Conservation (phyloP, 2,888 invertebrate genomes). For the Campopleginae sp. region DNA sequence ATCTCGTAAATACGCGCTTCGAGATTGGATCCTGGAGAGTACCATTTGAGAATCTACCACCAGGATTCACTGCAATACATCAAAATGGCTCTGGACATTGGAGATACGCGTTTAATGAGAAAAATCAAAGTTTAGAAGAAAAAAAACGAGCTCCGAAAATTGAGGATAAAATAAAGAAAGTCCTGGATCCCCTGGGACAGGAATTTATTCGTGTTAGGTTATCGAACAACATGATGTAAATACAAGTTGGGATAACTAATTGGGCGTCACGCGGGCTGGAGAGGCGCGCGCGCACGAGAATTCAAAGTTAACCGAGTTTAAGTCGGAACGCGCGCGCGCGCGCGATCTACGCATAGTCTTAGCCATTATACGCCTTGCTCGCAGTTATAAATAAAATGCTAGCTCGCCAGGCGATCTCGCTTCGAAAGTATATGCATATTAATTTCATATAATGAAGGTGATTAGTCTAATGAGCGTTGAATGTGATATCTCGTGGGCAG, state of each 20-base stretch:
- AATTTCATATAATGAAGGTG: slow-evolving; percentile 81
- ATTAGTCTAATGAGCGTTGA: slow-evolving; percentile 80
- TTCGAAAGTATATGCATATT: slow-evolving; percentile 80
- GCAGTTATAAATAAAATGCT: slow-evolving; percentile 69
- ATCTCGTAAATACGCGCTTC: slow-evolving; percentile 6
- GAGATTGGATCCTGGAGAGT: not conserved
- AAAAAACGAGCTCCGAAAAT: not conserved
- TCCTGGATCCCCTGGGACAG: not conserved
- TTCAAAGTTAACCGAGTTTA: slow-evolving; percentile 33
- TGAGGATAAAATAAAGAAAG: not conserved
- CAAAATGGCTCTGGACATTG: not conserved
- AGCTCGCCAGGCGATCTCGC: slow-evolving; percentile 71
- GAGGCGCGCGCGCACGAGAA: not conserved
- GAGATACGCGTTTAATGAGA: not conserved
- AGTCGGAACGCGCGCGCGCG: slow-evolving; percentile 10
- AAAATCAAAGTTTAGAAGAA: not conserved
- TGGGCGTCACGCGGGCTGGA: slow-evolving; percentile 76
- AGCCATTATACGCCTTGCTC: slow-evolving; percentile 51
- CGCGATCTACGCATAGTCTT: slow-evolving; percentile 15
- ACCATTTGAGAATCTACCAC: not conserved
- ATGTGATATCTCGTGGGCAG: slow-evolving; percentile 74
- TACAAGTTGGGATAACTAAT: slow-evolving; percentile 75
- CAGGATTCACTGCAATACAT: not conserved
- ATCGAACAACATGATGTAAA: slow-evolving; percentile 3
- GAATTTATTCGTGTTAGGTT: not conserved